phyloP scores from a whole-genome alignment of 2,888 invertebrate species.

The Nymphalis polychloros region DNA sequence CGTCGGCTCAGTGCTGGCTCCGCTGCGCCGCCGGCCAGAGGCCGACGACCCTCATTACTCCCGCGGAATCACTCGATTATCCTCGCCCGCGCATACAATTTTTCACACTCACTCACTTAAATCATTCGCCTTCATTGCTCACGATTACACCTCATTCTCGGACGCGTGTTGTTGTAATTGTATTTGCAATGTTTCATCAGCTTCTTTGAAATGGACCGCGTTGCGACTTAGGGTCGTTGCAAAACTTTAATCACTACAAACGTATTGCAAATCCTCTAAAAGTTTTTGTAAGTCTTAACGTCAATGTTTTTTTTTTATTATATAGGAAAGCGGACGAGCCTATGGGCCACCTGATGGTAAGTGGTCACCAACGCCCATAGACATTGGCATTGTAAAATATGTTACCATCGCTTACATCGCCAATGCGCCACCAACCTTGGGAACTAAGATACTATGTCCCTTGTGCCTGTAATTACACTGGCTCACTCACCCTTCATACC shows the following conservation, averaged over 20 bases:
- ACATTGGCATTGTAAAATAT: too few relatives aligned
- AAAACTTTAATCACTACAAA: neutral
- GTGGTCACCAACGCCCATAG: too few relatives aligned
- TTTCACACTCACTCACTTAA: constrained; percentile 25
- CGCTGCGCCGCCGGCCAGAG: neutral
- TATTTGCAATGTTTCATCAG: constrained; percentile 7
- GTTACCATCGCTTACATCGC: too few relatives aligned
- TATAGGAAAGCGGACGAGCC: too few relatives aligned
- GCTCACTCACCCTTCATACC: too few relatives aligned
- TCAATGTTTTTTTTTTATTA: too few relatives aligned
- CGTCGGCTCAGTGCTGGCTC: neutral
- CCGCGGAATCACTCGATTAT: constrained; percentile 15
- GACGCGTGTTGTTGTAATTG: constrained; percentile 12
- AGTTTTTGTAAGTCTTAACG: neutral
- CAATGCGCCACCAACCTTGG: too few relatives aligned
- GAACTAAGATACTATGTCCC: too few relatives aligned
- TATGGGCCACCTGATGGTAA: too few relatives aligned
- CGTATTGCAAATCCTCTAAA: neutral
- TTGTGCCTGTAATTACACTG: too few relatives aligned
- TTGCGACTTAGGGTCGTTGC: neutral
- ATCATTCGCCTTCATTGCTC: constrained; percentile 21
- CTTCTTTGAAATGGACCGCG: neutral
- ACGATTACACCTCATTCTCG: constrained; percentile 11
- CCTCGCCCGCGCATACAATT: constrained; percentile 25
- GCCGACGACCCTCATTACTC: constrained; percentile 15